phyloP scores from a whole-genome alignment of 2,888 invertebrate species.

The Mesoligia furuncula region DNA sequence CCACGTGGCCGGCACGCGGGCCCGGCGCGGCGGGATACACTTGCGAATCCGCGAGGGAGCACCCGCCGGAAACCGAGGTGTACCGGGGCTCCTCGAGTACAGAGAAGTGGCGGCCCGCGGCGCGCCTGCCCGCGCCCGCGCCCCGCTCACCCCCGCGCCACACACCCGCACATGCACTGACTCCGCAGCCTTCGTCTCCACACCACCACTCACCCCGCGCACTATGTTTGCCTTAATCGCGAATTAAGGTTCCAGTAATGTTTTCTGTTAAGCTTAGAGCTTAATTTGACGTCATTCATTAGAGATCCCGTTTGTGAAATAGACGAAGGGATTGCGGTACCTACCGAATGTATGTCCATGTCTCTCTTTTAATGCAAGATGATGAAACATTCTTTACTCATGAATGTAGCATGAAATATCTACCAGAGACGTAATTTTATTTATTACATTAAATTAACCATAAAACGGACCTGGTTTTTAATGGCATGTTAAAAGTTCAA shows the following conservation, averaged over 20 bases:
- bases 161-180: conserved; percentile 84
- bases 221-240: conserved; percentile 90
- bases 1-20: conserved; percentile 88
- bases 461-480: conserved; percentile 1
- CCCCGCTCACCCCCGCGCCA: conserved; percentile 76
- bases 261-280: conserved; percentile 88
- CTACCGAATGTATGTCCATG: conserved; percentile 59
- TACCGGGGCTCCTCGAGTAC: conserved; percentile 89
- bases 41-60: conserved; percentile 88
- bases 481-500: conserved; percentile 13
- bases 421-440: neutral
- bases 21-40: conserved; percentile 80
- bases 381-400: conserved; percentile 30
- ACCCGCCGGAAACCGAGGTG: conserved; percentile 90
- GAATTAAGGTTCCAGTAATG: conserved; percentile 89
- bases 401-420: conserved; percentile 16
- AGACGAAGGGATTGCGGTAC: conserved; percentile 72
- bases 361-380: conserved; percentile 40
- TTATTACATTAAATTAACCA: conserved; percentile 7
- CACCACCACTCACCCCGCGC: conserved; percentile 89
- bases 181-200: conserved; percentile 88
- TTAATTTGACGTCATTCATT: conserved; percentile 88
- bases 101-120: conserved; percentile 89
- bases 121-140: conserved; percentile 80
- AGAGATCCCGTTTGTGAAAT: conserved; percentile 77